Evolutionary conservation across 2,113 vertebrate species (phyloP), one percentile per base, ranked within the genome.

Genomic region (Cardinalis cardinalis): DNA sequence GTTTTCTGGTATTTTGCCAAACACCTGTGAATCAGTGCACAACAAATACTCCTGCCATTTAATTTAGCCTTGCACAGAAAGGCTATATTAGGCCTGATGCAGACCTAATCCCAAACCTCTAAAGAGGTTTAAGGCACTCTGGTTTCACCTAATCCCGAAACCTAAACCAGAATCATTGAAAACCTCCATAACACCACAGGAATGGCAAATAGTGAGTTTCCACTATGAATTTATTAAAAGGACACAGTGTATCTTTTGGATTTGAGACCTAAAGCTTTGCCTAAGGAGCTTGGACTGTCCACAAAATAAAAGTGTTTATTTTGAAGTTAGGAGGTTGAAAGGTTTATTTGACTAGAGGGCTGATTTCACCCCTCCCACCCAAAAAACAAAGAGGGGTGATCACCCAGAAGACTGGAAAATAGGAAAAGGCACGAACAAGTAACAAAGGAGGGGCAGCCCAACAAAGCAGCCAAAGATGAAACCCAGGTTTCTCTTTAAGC

Each of bases 121-220:
- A 97, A 98, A 97, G 98, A 97, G 98, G 98, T 98, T 99, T 99
- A 99, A 98, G 97, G 97, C 97, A 97, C 99, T 99, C 98, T 95
- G 97, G 99, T 99, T 99, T 99, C 99, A 99, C 97, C 97, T 99
- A 99, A 99, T 99, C 99, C 99, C 87, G 97, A 98, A 98, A 98
- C 98, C 97, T 97, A 98, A 98, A 97, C 97, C 96, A 95, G 97
- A 96, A 97, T 98, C 98, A 97, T 95, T 98, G 98, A 98, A 98
- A 98, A 97, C 96, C 96, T 87, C 97, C 97, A 95, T 96, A 97
- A 96, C 82, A 95, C 97, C 95, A 89, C 96, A 97, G 96, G 95
- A 98, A 98, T 97, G 97, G 97, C 98, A 98, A 98, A 98, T 98
- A 98, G 98, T 97, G 97, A 92, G 97, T 91, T 96, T 98, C 96